phyloP scores from a whole-genome alignment of 2,113 vertebrate genomes.

The Panthera leo region DNA sequence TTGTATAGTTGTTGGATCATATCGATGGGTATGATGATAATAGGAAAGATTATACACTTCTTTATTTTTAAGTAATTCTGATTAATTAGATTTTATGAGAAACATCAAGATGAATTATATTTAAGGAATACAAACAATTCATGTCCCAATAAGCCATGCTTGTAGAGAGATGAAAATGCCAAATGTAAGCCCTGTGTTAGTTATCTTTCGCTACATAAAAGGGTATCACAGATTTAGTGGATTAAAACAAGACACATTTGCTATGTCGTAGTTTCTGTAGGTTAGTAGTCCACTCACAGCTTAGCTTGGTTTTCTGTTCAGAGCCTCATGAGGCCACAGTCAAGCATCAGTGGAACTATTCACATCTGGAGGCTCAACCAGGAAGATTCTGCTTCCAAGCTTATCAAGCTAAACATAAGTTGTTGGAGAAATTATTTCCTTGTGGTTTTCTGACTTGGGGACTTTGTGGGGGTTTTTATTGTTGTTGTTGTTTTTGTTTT shows the following conservation, averaged over 20 bases:
- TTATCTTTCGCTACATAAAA: background rate
- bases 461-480: background rate
- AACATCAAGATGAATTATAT: background rate
- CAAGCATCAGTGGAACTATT: background rate
- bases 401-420: background rate
- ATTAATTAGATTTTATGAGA: background rate
- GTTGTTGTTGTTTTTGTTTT: background rate
- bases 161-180: background rate
- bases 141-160: background rate
- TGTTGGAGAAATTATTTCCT: background rate
- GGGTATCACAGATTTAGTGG: background rate
- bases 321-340: background rate
- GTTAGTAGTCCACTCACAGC: background rate
- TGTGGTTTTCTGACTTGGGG: background rate
- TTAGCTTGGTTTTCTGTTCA: background rate
- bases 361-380: background rate
- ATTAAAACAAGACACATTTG: background rate
- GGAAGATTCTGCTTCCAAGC: background rate
- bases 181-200: background rate
- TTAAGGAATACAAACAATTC: background rate
- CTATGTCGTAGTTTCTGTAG: background rate
- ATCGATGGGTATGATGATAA: background rate
- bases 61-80: background rate
- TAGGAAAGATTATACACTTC: background rate
- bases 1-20: background rate